Base-by-base conservation (phyloP, 1,140 invertebrate genomes). In the Melipona quadrifasciata region DNA sequence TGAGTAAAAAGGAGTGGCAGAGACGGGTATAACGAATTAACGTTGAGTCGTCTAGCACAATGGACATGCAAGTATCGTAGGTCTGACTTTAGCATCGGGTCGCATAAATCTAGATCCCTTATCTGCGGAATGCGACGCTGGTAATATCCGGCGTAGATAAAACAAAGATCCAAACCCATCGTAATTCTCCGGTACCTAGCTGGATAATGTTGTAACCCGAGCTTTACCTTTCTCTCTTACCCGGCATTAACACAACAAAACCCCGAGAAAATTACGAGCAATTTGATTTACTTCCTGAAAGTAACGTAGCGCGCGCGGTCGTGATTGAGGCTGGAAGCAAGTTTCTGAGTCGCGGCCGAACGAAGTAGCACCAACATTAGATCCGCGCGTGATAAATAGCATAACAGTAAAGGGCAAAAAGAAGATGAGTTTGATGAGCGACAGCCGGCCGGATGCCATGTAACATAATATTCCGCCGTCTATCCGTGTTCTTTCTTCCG, bases 231-330 rank as follows among this genome's bases (percentile, higher is more conserved):
- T 47, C 61, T 53, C 24, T n/a, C 51, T 47, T 74, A 47, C 75
- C 27, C 31, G 53, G 58, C 77, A 82, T 89, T 89, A 89, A 83
- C 87, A 77, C 81, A 82, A 88, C 87, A 89, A 86, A 89, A 88
- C 74, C 57, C 51, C 39, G 79, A 71, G 72, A 82, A 85, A 89
- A 89, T 89, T 89, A 88, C 84, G 87, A 82, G 87, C 84, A 81
- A 86, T 87, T 89, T 89, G 87, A 89, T 89, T 89, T 89, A 89
- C 88, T 89, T 89, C 87, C 88, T 81, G 88, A 81, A 87, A 89
- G 87, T 89, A 83, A 79, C 55, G 51, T 67, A 19, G 82, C 74
- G 71, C 80, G 80, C 71, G 74, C 55, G 74, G 57, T 77, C 79
- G 85, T 86, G 87, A 89, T 89, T 86, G 87, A 86, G 78, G 79